phyloP scores from a whole-genome alignment of 2,888 invertebrate genomes.

The Schizotus pectinicornis region DNA sequence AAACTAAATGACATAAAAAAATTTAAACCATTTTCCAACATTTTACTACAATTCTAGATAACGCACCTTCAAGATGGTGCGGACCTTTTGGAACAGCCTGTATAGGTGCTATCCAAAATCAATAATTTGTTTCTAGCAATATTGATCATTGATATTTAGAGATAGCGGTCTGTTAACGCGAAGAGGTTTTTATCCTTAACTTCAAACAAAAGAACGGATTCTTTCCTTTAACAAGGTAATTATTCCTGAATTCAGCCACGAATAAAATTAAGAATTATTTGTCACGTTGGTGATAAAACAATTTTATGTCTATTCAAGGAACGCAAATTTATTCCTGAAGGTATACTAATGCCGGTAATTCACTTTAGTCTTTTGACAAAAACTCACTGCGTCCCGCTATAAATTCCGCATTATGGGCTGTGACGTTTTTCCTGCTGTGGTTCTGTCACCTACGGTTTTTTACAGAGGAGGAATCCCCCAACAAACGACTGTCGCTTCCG shows the following conservation, averaged over 20 bases:
- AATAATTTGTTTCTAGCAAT: too few species aligned
- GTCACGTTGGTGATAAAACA: conserved; percentile 14
- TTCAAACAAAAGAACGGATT: too few species aligned
- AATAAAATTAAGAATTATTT: conserved; percentile 19
- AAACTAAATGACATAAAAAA: too few species aligned
- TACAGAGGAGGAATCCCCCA: conserved; percentile 1
- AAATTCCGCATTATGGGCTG: conserved; percentile 19
- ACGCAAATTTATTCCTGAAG: conserved; percentile 23
- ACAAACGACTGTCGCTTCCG: conserved; percentile 16
- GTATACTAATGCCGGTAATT: conserved; percentile 23
- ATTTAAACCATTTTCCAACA: too few species aligned
- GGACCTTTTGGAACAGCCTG: too few species aligned
- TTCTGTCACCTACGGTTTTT: conserved; percentile 11
- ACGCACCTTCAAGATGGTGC: too few species aligned
- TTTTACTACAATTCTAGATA: too few species aligned
- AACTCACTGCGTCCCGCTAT: conserved; percentile 18
- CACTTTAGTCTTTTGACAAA: conserved; percentile 22
- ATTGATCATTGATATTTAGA: too few species aligned
- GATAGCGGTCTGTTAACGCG: too few species aligned
- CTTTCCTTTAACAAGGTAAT: not conserved
- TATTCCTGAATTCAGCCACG: not conserved
- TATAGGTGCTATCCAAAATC: too few species aligned
- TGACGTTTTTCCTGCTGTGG: conserved; percentile 13
- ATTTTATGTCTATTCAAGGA: conserved; percentile 9
- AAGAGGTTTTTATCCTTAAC: too few species aligned